Conservation (phyloP, 2,888 invertebrate genomes). For the Oscheius sp. region DNA sequence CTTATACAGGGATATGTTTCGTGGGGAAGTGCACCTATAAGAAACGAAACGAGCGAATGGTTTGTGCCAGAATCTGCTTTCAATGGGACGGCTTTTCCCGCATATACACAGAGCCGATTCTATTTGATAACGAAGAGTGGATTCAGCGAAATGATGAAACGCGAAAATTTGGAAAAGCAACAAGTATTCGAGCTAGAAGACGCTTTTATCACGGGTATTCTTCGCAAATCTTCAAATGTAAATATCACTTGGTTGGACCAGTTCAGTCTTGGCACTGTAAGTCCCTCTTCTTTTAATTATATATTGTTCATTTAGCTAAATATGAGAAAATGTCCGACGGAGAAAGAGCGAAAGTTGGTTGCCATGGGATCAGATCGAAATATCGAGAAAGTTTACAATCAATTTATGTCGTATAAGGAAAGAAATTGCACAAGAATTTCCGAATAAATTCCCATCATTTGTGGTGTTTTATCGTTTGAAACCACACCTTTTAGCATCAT, state of each 20-base stretch:
- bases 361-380: background rate
- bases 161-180: background rate
- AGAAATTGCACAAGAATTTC: conserved; percentile 3
- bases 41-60: background rate
- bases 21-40: background rate
- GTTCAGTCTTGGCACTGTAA: background rate
- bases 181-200: conserved; percentile 5
- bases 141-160: background rate
- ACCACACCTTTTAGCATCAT: too few species aligned
- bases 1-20: background rate
- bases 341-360: background rate
- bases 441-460: too few species aligned
- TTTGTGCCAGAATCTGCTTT: background rate
- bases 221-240: background rate
- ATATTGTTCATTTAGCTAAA: background rate
- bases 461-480: too few species aligned
- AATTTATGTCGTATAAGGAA: conserved; percentile 7
- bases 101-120: background rate
- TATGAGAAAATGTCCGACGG: background rate
- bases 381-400: background rate
- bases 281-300: background rate
- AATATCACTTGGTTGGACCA: background rate
- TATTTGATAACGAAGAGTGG: background rate
- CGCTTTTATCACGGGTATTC: conserved; percentile 1
- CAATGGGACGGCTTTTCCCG: background rate